phyloP scores from a whole-genome alignment of 2,797 vertebrate species.

The Morus bassanus region DNA sequence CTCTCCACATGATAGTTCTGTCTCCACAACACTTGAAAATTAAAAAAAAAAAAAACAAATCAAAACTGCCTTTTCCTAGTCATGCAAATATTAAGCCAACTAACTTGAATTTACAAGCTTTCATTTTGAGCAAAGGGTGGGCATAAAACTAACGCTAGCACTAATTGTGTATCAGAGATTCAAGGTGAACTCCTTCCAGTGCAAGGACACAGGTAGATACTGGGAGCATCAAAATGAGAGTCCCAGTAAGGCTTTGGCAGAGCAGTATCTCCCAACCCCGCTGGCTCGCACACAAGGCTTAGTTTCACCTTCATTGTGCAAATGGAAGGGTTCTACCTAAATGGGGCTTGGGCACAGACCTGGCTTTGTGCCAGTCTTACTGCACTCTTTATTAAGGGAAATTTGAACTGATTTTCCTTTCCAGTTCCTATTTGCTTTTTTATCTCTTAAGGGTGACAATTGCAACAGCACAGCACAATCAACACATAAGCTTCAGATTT shows the following conservation, averaged over 20 bases:
- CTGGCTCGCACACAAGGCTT: not conserved
- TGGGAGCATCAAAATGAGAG: not conserved
- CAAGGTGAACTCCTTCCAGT: not conserved
- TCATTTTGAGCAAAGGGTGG: not conserved
- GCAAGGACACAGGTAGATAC: too few species aligned
- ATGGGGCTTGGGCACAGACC: not conserved
- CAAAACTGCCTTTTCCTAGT: not conserved
- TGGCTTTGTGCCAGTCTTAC: not conserved
- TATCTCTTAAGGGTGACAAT: not conserved
- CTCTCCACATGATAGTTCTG: not conserved
- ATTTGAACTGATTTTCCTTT: not conserved
- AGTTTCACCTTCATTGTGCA: not conserved
- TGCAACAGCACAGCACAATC: not conserved
- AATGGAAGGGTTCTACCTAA: not conserved
- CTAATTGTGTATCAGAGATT: not conserved
- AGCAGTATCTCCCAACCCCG: not conserved
- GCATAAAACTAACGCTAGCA: not conserved
- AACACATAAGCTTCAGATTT: fast-evolving
- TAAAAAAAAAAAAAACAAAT: not conserved
- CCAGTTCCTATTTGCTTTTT: not conserved
- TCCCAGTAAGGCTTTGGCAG: not conserved
- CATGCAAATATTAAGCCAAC: not conserved
- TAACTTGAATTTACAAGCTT: not conserved
- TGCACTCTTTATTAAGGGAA: not conserved
- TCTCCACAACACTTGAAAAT: not conserved